Percentiles rank a stretch among this genome's conserved stretches.
phyloP scores from a whole-genome alignment of 2,797 vertebrate genomes.

The Otolemur crassicaudatus region DNA sequence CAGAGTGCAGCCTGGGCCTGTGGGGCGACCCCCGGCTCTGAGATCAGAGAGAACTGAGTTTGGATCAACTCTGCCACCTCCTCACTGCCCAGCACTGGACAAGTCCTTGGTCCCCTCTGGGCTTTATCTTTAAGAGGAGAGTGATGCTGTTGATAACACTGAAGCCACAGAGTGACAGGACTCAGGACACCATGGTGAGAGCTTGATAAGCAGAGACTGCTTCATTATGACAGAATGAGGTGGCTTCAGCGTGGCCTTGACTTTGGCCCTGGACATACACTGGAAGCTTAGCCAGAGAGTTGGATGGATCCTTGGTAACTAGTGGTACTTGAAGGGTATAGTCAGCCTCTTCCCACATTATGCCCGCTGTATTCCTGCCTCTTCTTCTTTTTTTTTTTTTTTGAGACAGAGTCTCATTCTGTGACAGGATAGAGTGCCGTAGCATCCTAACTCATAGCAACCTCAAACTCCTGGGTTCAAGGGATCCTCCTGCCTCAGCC shows the following conservation, averaged over 20 bases:
- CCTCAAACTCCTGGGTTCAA: too few species aligned
- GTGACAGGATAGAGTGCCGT: too few species aligned
- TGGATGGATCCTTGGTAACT: not conserved
- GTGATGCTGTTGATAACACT: not conserved
- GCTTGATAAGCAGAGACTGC: not conserved
- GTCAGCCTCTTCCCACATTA: accelerated
- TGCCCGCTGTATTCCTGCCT: too few species aligned
- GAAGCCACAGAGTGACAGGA: not conserved
- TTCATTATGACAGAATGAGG: not conserved
- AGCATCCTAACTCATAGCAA: too few species aligned
- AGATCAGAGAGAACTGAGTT: not conserved
- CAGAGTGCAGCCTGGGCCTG: not conserved
- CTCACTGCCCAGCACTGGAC: not conserved
- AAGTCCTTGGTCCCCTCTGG: not conserved
- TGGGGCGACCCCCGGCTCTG: not conserved
- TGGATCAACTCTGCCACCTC: not conserved
- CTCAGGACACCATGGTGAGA: not conserved
- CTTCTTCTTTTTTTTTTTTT: too few species aligned
- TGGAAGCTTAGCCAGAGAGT: not conserved
- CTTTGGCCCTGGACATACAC: not conserved
- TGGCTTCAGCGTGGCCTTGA: not conserved
- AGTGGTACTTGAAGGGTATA: accelerated
- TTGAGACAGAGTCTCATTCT: too few species aligned
- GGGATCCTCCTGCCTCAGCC: too few species aligned
- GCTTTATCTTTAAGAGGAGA: not conserved